phyloP scores from a whole-genome alignment of 2,888 invertebrate species.

The Priocnemis perturbator region DNA sequence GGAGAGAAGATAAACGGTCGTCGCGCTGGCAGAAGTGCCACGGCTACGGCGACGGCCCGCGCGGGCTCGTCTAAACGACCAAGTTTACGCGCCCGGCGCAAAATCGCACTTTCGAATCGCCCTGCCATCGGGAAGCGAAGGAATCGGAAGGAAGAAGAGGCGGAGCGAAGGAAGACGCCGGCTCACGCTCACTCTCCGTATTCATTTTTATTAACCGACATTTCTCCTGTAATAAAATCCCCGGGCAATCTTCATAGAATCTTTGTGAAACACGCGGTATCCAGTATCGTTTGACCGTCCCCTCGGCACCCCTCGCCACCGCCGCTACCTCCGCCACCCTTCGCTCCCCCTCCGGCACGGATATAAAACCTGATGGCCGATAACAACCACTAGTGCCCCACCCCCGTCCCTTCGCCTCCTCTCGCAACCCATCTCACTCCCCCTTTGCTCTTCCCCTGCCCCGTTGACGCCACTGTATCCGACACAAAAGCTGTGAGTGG shows the following conservation, averaged over 20 bases:
- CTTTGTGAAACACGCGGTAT: conserved; percentile 75
- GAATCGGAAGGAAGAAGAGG: conserved; percentile 34
- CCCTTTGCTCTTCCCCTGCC: conserved; percentile 14
- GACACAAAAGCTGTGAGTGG: conserved; percentile 75
- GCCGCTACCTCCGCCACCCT: conserved; percentile 23
- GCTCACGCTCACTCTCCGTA: conserved; percentile 50
- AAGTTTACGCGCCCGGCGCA: conserved; percentile 58
- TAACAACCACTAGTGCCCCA: conserved; percentile 73
- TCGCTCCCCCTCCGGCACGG: conserved; percentile 53
- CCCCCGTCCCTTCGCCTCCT: conserved; percentile 40
- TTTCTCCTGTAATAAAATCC: conserved; percentile 75
- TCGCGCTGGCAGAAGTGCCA: background rate
- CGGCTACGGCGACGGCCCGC: conserved; percentile 25
- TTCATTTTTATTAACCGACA: conserved; percentile 76
- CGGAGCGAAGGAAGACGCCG: conserved; percentile 24
- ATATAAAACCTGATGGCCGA: conserved; percentile 76
- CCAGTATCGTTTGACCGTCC: conserved; percentile 68
- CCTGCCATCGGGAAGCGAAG: conserved; percentile 33
- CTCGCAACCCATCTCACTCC: conserved; percentile 22
- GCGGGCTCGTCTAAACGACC: conserved; percentile 52
- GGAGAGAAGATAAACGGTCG: conserved; percentile 46
- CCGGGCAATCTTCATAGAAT: conserved; percentile 75
- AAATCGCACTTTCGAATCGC: conserved; percentile 68
- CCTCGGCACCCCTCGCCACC: conserved; percentile 39
- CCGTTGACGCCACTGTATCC: conserved; percentile 62